These are phyloP conservation scores for Rhagoletis zephyria DNA, from an alignment of 1,140 invertebrate genomes.

Conservation along the genomic window DNA sequence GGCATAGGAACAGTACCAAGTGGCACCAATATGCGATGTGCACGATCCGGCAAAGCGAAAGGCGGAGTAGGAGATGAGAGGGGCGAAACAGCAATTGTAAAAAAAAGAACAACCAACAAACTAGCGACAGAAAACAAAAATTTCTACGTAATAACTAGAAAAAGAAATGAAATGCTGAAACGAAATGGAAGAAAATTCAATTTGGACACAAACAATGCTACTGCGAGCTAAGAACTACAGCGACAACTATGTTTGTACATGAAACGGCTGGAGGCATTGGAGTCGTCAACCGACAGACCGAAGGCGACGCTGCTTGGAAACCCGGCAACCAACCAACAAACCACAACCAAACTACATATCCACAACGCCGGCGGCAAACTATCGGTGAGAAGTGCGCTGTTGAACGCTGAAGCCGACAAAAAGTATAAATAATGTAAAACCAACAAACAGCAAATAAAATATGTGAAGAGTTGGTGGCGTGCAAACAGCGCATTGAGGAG, in stretches of 20 bases:
- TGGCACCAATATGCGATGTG: constrained; percentile 21
- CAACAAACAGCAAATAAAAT: constrained; percentile 15
- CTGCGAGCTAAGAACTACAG: constrained; percentile 9
- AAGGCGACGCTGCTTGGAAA: constrained; percentile 30
- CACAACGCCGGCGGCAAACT: constrained; percentile 13
- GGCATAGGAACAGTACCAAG: not conserved
- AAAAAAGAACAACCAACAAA: constrained; percentile 27
- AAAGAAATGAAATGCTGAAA: constrained; percentile 39
- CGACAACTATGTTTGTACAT: constrained; percentile 5
- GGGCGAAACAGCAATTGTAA: not conserved
- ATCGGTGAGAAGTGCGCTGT: constrained; percentile 15
- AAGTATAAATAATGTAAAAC: constrained; percentile 15
- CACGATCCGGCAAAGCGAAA: not conserved
- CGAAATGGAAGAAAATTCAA: constrained; percentile 44
- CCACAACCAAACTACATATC: not conserved
- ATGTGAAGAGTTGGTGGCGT: not conserved
- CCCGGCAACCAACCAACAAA: constrained; percentile 4
- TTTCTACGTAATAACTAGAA: not conserved
- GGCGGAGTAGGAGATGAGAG: not conserved
- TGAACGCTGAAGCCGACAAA: not conserved
- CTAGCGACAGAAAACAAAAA: not conserved
- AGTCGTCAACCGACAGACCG: not conserved
- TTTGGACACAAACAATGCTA: constrained; percentile 52
- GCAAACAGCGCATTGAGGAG: not conserved
- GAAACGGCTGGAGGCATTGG: not conserved